Base-by-base conservation (phyloP, 2,113 vertebrate species). In the Oxygymnocypris stewartii region DNA sequence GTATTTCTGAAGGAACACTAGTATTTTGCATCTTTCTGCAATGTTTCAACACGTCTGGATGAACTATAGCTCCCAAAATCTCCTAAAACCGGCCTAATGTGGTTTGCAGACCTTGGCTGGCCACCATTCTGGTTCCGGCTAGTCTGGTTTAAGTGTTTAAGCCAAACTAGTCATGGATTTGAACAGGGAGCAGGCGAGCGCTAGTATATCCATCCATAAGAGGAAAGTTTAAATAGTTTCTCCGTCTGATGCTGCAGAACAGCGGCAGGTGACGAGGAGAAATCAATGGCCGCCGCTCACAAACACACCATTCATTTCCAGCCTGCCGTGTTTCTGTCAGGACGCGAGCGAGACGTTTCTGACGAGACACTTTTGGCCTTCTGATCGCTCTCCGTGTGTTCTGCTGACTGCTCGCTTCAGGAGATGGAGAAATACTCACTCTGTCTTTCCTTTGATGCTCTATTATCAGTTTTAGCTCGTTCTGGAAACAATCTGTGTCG, bases 331-430 rank as follows among this genome's bases (percentile, higher is more conserved):
- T 89, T 88, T 89, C 89, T 92, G 91, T 92, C 90, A 92, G 84
- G 54, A 73, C 18, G 28, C 35, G 54, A 90, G 84, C 63, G 88
- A 89, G 89, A 79, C 88, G 82, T 87, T 87, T 88, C 88, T 91
- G 91, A 93, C 88, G 87, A 87, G 87, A 90, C 63, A 20, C 7
- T 69, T 79, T 84, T 74, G 44, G 25, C 73, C 57, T 42, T n/a
- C 11, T 76, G 75, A 79, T 31, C 73, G 40, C 37, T 90, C 85
- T 84, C 84, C 61, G 87, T 88, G 47, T 85, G 88, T 92, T 92
- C 85, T 93, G 93, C 94, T 93, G 92, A 94, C 89, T 87, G 84
- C 71, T 89, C 44, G 83, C 92, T 92, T 87, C 85, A 81, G 88
- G 40, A 28, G 80, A 84, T 71, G 88, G 57, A 76, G 49, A 88